Base-by-base conservation (phyloP, 2,113 vertebrate genomes). In the Oxygymnocypris stewartii region DNA sequence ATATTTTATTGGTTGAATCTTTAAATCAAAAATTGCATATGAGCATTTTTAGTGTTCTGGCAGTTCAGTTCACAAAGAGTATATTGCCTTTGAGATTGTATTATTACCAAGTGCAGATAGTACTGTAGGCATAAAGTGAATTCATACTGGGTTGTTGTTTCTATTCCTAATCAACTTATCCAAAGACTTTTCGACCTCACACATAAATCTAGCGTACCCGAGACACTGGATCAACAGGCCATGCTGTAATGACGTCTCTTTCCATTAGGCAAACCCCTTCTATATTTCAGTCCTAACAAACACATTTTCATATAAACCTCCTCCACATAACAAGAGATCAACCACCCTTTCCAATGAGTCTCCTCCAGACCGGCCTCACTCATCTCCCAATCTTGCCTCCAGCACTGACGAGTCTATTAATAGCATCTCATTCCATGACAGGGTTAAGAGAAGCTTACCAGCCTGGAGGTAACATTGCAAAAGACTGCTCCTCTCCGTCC, bases 361-460 rank as follows among this genome's bases (percentile, higher is more conserved):
- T 79, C 49, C 25, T 86, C 6, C 59, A 51, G 44, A 75, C 57
- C 83, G 81, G 42, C 84, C 25, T 42, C 67, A 67, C 49, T 80
- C 80, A 31, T 89, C 87, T 83, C 54, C 54, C 42, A 54, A 57
- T 57, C 44, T 49, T 69, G 49, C 73, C 82, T 71, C 57, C 65
- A 57, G 82, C 74, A 63, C 69, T 61, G 35, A 82, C 85, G 37
- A 63, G 76, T 49, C 87, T 90, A 90, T 88, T 90, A 73, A 79
- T 90, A 85, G 63, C 10, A 10, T 67, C 82, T 88, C 78, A 90
- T 88, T 88, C 78, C 89, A 90, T 73, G 65, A 61, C 28, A 87
- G 89, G 82, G 74, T 88, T 82, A 86, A 74, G 71, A 86, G 74
- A 82, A 82, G 81, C 87, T 88, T 85, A 86, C 89, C 47, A 82